These are phyloP conservation scores for Trichopoda pennipes DNA, from an alignment of 2,888 invertebrate species.

Conservation along the genomic window DNA sequence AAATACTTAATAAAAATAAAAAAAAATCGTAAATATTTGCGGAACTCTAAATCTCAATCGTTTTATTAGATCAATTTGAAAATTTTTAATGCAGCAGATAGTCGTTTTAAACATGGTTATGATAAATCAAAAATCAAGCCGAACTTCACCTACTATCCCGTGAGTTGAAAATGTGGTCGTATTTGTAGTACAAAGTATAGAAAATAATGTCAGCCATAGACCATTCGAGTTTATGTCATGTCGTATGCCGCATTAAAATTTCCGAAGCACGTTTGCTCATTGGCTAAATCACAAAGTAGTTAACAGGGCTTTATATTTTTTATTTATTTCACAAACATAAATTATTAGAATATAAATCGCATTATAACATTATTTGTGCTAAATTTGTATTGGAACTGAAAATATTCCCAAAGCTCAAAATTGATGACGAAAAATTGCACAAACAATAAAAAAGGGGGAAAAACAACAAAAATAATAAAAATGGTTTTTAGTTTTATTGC, in stretches of 20 bases:
- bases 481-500: background rate
- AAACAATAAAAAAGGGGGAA: background rate
- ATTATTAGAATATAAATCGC: background rate
- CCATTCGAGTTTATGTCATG: conserved; percentile 45
- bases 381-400: conserved; percentile 13
- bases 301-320: conserved; percentile 8
- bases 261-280: no score
- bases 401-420: conserved; percentile 9
- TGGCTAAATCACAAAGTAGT: background rate
- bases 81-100: no score
- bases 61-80: no score
- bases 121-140: conserved; percentile 14
- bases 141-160: conserved; percentile 36
- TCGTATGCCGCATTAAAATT: background rate
- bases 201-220: conserved; percentile 53
- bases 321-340: background rate
- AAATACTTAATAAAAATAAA: background rate
- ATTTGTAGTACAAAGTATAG: conserved; percentile 1
- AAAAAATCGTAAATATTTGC: background rate
- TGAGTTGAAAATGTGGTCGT: no score
- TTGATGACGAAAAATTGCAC: background rate
- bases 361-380: background rate
- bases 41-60: background rate
- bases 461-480: background rate
- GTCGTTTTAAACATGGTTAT: background rate